Evolutionary conservation across 2,888 invertebrate species (phyloP).

Genomic region (Drosophila melanocephala): DNA sequence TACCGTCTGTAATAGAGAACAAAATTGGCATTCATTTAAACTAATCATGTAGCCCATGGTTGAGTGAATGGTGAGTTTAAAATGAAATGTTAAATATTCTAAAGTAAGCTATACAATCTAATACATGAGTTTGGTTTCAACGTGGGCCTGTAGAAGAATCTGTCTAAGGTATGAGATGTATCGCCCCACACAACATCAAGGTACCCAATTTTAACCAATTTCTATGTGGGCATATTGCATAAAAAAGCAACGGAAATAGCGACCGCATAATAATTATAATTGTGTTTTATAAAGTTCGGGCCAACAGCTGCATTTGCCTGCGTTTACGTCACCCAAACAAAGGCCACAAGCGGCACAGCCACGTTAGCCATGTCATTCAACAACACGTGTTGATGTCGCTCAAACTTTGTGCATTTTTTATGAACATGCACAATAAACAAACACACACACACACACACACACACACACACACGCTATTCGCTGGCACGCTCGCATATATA

Average conservation of each 20-base stretch:
- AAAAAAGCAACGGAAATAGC: slow-evolving; percentile 29
- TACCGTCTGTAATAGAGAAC: not conserved
- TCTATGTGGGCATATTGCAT: not conserved
- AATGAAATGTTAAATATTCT: not conserved
- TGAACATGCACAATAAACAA: slow-evolving; percentile 54
- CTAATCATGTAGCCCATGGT: not conserved
- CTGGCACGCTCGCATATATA: slow-evolving; percentile 17
- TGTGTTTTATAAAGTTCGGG: slow-evolving; percentile 29
- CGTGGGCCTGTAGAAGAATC: not conserved
- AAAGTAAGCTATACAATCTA: not conserved
- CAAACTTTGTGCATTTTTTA: slow-evolving; percentile 70
- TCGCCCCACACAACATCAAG: not conserved
- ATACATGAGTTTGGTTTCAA: not conserved
- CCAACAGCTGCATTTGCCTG: slow-evolving; percentile 71
- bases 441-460: not conserved
- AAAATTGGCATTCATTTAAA: not conserved
- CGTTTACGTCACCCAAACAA: slow-evolving; percentile 71
- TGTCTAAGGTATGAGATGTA: not conserved
- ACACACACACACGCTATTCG: not conserved
- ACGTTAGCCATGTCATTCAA: slow-evolving; percentile 21
- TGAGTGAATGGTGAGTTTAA: not conserved
- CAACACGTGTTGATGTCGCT: slow-evolving; percentile 78
- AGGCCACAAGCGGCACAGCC: slow-evolving; percentile 38
- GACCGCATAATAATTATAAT: slow-evolving; percentile 25
- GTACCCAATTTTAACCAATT: not conserved